Evolutionary conservation across 2,888 invertebrate species (phyloP).

Genomic region (Halocaridina rubra): DNA sequence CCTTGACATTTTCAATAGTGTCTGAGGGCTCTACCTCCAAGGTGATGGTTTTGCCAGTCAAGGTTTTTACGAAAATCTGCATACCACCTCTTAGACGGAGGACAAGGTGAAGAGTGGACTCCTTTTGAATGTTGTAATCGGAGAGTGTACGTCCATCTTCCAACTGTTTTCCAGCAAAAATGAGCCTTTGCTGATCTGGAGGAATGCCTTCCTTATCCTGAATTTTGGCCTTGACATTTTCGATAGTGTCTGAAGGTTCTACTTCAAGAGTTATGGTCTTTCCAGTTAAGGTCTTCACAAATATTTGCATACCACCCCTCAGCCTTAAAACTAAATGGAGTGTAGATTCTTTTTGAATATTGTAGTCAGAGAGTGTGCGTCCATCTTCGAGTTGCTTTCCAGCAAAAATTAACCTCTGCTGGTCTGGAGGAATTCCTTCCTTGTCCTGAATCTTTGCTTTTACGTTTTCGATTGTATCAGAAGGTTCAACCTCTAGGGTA

Average conservation of each 20-base stretch:
- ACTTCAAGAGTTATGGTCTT: not conserved
- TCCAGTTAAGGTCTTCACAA: not conserved
- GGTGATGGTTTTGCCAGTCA: constrained; percentile 19
- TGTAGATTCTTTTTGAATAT: not conserved
- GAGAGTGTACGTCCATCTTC: constrained; percentile 72
- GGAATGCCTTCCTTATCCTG: not conserved
- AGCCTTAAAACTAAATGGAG: not conserved
- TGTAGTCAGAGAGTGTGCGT: not conserved
- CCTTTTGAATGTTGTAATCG: constrained; percentile 73
- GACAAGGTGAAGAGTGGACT: constrained; percentile 72
- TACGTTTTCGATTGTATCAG: not conserved
- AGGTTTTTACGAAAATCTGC: constrained; percentile 34
- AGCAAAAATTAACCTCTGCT: not conserved
- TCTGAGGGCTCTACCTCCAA: constrained; percentile 22
- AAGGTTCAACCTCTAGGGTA: not conserved
- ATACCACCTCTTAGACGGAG: constrained; percentile 68
- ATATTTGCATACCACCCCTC: not conserved
- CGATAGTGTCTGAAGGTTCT: not conserved
- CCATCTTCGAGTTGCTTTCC: not conserved
- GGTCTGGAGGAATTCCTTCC: not conserved
- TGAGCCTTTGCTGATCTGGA: constrained; percentile 71
- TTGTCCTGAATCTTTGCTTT: not conserved
- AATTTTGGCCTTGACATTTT: not conserved
- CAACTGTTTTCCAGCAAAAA: constrained; percentile 74
- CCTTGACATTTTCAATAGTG: constrained; percentile 23